Percentiles rank a stretch among this genome's conserved stretches.
Conservation (phyloP, 2,888 invertebrate genomes). For the Tridacna crocea region DNA sequence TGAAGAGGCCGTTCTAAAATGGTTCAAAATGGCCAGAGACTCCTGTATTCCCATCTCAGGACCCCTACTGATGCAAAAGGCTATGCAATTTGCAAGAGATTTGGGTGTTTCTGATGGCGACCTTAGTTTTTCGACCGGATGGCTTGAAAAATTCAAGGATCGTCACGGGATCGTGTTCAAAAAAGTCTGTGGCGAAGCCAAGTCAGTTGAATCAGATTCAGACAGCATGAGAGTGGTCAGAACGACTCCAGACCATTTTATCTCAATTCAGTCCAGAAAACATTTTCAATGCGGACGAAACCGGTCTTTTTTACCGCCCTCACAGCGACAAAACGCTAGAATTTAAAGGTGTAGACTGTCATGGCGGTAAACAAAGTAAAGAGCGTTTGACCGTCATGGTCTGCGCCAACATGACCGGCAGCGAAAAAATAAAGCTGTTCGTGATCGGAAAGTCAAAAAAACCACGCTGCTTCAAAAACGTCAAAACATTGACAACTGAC, state of each 20-base stretch:
- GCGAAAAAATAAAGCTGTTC: constrained; percentile 44
- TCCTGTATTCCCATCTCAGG: too few species aligned
- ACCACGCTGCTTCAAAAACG: constrained; percentile 63
- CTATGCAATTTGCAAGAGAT: too few species aligned
- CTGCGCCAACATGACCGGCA: too few species aligned
- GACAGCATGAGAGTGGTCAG: constrained; percentile 19
- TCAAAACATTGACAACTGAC: constrained; percentile 49
- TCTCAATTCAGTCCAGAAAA: constrained; percentile 49
- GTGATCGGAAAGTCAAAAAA: constrained; percentile 52
- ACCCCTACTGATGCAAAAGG: too few species aligned
- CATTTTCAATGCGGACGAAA: constrained; percentile 66
- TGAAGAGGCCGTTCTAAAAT: constrained; percentile 26
- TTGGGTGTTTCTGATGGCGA: too few species aligned
- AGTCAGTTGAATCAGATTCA: constrained; percentile 13
- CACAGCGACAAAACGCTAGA: too few species aligned
- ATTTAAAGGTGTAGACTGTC: too few species aligned
- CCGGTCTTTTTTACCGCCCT: constrained; percentile 55
- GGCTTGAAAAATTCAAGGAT: too few species aligned
- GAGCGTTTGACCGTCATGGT: too few species aligned
- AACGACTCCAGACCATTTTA: constrained; percentile 26
- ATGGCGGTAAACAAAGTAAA: too few species aligned
- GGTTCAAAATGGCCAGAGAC: too few species aligned
- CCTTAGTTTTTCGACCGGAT: too few species aligned
- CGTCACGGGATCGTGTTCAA: constrained; percentile 44
- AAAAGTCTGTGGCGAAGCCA: constrained; percentile 45